Conservation (phyloP, 2,113 vertebrate species). For the Campylomormyrus tamandua region DNA sequence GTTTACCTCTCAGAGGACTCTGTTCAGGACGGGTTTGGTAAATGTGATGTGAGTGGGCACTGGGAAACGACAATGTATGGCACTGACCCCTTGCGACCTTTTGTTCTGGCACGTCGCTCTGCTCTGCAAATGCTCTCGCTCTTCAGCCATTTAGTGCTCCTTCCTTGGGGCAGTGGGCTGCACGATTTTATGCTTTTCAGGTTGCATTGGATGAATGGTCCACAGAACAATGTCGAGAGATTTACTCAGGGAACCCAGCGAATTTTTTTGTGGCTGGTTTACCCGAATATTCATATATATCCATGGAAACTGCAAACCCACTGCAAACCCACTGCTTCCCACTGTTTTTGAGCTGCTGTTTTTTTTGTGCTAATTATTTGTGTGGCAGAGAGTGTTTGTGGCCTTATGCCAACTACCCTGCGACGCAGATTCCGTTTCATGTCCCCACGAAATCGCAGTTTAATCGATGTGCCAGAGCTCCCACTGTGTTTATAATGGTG, state of each 20-base stretch:
- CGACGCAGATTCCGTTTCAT: neutral
- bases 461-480: neutral
- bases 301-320: slow-evolving; percentile 1
- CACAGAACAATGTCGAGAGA: neutral
- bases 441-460: neutral
- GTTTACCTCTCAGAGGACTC: neutral
- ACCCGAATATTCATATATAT: neutral
- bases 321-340: neutral
- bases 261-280: neutral
- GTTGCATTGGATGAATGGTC: neutral
- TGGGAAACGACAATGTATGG: neutral
- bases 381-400: neutral
- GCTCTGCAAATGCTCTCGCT: neutral
- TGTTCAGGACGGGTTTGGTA: neutral
- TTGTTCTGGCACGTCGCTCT: slow-evolving; percentile 11
- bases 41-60: neutral
- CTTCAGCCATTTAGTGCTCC: neutral
- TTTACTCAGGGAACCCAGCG: neutral
- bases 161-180: neutral
- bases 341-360: neutral
- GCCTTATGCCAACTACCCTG: neutral
- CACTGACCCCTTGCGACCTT: slow-evolving; percentile 23
- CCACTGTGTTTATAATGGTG: neutral
- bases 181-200: slow-evolving; percentile 7
- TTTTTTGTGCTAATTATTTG: neutral